phyloP scores from a whole-genome alignment of 2,113 vertebrate species.

The Cololabis saira region DNA sequence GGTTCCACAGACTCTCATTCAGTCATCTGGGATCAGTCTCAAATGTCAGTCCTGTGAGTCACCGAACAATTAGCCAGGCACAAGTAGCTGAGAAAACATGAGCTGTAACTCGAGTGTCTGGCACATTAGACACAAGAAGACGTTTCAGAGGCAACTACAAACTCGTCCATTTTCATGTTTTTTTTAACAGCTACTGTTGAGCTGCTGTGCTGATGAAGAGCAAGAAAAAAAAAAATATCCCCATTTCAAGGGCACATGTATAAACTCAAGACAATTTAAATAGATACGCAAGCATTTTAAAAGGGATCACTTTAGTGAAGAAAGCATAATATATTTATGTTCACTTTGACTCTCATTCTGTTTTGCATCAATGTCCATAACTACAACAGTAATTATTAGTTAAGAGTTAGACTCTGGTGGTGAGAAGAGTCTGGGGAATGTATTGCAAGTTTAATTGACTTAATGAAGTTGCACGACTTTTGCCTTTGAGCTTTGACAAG shows the following conservation, averaged over 20 bases:
- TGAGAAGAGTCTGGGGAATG: too few relatives aligned
- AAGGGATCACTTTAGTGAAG: too few relatives aligned
- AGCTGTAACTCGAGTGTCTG: slow-evolving; percentile 54
- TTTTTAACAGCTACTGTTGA: slow-evolving; percentile 46
- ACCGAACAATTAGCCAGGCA: slow-evolving; percentile 46
- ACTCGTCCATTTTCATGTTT: slow-evolving; percentile 46
- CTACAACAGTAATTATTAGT: not conserved
- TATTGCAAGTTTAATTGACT: too few relatives aligned
- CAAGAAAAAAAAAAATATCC: not conserved
- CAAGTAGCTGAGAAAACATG: slow-evolving; percentile 34
- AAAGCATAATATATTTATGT: too few relatives aligned
- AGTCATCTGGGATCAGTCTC: slow-evolving; percentile 38
- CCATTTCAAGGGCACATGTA: too few relatives aligned
- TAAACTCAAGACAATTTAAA: too few relatives aligned
- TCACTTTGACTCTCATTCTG: too few relatives aligned
- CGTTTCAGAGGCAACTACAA: slow-evolving; percentile 3
- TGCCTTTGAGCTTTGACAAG: too few relatives aligned
- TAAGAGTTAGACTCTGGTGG: too few relatives aligned
- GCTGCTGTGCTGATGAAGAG: slow-evolving; percentile 1
- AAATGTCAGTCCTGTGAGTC: slow-evolving; percentile 38
- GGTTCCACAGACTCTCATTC: slow-evolving; percentile 37
- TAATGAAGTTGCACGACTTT: too few relatives aligned
- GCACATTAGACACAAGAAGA: slow-evolving; percentile 17
- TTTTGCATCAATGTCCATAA: not conserved
- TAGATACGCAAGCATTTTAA: too few relatives aligned